Evolutionary conservation across 1,140 invertebrate genomes (phyloP), one percentile per base, ranked within the genome.

Genomic region (Orius insidiosus): DNA sequence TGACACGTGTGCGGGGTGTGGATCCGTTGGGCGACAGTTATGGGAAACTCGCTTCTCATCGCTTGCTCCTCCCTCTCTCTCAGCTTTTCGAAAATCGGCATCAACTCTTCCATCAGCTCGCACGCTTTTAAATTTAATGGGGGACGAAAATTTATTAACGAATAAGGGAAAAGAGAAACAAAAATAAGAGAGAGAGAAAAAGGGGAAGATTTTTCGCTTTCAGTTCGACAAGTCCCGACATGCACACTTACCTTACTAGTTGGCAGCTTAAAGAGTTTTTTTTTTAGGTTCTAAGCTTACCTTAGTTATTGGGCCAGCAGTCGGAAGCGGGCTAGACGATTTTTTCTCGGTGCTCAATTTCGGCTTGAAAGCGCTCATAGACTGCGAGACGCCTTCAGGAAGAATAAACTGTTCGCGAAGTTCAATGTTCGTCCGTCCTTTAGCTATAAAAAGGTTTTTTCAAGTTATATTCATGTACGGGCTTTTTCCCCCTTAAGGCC

Each of bases 341-440:
- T 71, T 69, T 56, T 74, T 71, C 54, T 72, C 74, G 61, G 78
- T 81, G 49, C 72, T 74, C 66, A 79, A 80, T 68, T 85, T 85
- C 54, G 82, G 71, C 67, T 83, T 84, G 76, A 97, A 96, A 56
- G 87, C 85, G 58, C 89, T 84, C 89, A 97, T 94, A 59, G 85
- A 85, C 71, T 96, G 92, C 61, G 87, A 93, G 52, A 95, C 90
- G 60, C 92, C 90, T 64, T 94, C 85, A 55, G 93, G 89, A 71
- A 97, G 70, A 64, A 96, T 94, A 72, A 97, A 97, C 74, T 96
- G 88, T 69, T 98, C 93, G 57, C 93, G 75, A 60, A 98, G 79
- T 72, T 98, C 94, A 68, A 96, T 88, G 74, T 97, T 98, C 64
- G 94, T 98, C 69, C 93, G 81, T 75, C 94, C 94, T 73, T 96